A percentile compares a stretch with the other conserved stretches of the same genome.
Evolutionary conservation across 1,140 invertebrate genomes (phyloP).

Genomic region (Papilio polyxenes): DNA sequence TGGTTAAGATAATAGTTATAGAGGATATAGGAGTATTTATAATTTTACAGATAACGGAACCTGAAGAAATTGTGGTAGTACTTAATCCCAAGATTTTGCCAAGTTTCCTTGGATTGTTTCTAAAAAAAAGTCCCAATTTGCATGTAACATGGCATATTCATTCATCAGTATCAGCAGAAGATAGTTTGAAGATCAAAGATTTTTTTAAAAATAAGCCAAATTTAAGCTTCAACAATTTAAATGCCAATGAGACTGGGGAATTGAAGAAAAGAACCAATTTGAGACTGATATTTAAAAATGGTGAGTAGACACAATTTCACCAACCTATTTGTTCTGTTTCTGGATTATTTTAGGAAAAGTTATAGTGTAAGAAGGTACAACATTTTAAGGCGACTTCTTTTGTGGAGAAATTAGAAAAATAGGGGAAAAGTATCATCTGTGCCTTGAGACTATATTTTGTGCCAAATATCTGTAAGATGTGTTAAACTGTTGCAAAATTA

Average conservation of each 20-base stretch:
- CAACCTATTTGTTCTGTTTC: not conserved
- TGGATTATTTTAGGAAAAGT: not conserved
- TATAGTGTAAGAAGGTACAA: not conserved
- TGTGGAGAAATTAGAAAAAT: too few species aligned
- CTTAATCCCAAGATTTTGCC: constrained; percentile 84
- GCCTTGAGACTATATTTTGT: too few species aligned
- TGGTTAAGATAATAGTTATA: not conserved
- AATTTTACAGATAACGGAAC: constrained; percentile 71
- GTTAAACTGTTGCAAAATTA: too few species aligned
- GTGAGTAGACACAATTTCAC: constrained; percentile 76
- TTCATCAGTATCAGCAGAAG: constrained; percentile 81
- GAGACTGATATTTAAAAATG: constrained; percentile 88
- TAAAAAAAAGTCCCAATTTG: constrained; percentile 81
- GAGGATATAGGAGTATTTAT: not conserved
- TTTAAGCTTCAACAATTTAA: constrained; percentile 27
- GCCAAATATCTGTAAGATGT: too few species aligned
- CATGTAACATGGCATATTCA: constrained; percentile 83
- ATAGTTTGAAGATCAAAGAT: constrained; percentile 60
- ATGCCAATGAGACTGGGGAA: constrained; percentile 16
- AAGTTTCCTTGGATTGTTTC: constrained; percentile 83
- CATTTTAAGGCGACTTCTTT: too few species aligned
- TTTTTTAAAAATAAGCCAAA: constrained; percentile 59
- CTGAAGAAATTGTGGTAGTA: constrained; percentile 85
- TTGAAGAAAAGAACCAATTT: constrained; percentile 78
- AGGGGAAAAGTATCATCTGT: too few species aligned